phyloP scores from a whole-genome alignment of 2,113 vertebrate species.

The Prionailurus bengalensis region DNA sequence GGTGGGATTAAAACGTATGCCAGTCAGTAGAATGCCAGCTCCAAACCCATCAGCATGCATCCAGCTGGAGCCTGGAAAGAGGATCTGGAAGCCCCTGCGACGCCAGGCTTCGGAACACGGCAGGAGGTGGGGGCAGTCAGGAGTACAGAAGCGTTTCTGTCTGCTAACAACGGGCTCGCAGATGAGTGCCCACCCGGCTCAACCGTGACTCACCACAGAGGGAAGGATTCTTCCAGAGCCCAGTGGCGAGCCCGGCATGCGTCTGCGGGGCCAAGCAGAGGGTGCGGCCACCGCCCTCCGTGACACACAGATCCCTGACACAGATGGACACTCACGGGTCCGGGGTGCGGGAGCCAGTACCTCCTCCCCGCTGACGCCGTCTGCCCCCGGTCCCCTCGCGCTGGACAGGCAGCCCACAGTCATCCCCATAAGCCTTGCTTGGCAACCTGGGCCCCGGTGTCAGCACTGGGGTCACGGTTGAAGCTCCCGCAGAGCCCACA shows the following conservation, averaged over 20 bases:
- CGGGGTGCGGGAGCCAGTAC: slow-evolving; percentile 82
- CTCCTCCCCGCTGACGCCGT: slow-evolving; percentile 1
- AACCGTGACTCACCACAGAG: slow-evolving; percentile 82
- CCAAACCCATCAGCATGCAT: fast-evolving
- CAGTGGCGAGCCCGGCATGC: slow-evolving; percentile 72
- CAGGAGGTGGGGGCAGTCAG: background rate
- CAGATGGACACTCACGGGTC: slow-evolving; percentile 80
- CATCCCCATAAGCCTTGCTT: slow-evolving; percentile 68
- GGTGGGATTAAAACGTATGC: background rate
- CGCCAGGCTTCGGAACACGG: background rate
- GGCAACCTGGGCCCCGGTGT: slow-evolving; percentile 72
- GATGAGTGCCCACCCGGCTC: background rate
- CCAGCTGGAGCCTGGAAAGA: background rate
- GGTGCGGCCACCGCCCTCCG: slow-evolving; percentile 47
- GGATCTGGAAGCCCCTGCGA: background rate
- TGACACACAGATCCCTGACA: slow-evolving; percentile 83
- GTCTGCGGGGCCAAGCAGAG: slow-evolving; percentile 83
- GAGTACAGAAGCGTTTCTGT: background rate
- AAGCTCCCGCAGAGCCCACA: slow-evolving; percentile 73
- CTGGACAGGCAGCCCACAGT: slow-evolving; percentile 66
- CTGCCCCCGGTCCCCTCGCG: slow-evolving; percentile 62
- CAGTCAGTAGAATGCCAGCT: no score
- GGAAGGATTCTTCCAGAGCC: slow-evolving; percentile 83
- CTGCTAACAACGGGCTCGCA: fast-evolving
- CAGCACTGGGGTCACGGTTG: slow-evolving; percentile 74